A percentile compares a stretch with the other conserved stretches of the same genome.
Conservation (phyloP, 1,140 invertebrate species). For the Drosophila lacertosa region DNA sequence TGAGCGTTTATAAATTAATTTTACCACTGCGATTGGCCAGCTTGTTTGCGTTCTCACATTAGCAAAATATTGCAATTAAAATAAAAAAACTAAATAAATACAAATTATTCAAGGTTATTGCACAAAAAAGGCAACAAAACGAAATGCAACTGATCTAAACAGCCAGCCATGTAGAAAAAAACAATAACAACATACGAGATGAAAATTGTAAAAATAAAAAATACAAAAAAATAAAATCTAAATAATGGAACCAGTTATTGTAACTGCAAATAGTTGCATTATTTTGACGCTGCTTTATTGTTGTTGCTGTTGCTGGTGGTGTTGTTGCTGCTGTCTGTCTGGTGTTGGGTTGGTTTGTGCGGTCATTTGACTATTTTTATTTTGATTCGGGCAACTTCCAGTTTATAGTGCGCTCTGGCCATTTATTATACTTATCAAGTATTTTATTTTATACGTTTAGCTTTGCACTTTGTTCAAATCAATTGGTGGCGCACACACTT, state of each 20-base stretch:
- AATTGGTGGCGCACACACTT: conserved; percentile 18
- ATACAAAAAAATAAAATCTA: conserved; percentile 40
- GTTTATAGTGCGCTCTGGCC: conserved; percentile 59
- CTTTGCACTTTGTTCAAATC: conserved; percentile 40
- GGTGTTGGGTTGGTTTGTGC: conserved; percentile 33
- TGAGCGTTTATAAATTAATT: background rate
- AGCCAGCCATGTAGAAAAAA: conserved; percentile 44
- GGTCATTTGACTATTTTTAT: conserved; percentile 75
- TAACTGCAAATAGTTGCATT: conserved; percentile 58
- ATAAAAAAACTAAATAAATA: conserved; percentile 23
- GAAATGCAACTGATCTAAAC: conserved; percentile 26
- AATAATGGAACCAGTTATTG: conserved; percentile 77
- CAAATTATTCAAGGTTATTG: conserved; percentile 54
- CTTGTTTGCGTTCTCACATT: conserved; percentile 39
- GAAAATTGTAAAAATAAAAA: conserved; percentile 16
- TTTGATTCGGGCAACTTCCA: conserved; percentile 75
- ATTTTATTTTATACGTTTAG: conserved; percentile 32
- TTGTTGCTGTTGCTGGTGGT: conserved; percentile 33
- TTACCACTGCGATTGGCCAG: conserved; percentile 3
- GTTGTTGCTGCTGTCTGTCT: conserved; percentile 28
- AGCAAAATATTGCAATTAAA: conserved; percentile 65
- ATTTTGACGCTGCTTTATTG: conserved; percentile 20
- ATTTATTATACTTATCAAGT: conserved; percentile 50
- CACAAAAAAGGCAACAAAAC: conserved; percentile 55
- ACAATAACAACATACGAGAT: conserved; percentile 48